A percentile compares a stretch with the other conserved stretches of the same genome.
Conservation (phyloP, 2,797 vertebrate species). For the Allobates femoralis region DNA sequence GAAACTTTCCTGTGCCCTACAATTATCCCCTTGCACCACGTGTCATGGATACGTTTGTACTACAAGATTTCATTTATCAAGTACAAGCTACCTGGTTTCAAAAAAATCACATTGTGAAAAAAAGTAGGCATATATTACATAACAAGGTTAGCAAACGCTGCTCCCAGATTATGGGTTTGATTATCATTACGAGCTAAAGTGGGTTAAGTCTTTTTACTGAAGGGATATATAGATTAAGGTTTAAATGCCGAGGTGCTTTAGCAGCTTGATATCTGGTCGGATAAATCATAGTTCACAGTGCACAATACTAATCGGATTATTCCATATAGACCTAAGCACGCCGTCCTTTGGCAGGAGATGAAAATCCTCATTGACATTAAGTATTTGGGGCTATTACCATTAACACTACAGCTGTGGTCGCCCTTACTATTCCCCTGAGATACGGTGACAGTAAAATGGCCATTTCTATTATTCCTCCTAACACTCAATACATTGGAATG, state of each 20-base stretch:
- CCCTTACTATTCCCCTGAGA: background rate
- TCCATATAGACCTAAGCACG: conserved; percentile 39
- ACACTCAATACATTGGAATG: background rate
- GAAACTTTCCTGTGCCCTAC: conserved; percentile 27
- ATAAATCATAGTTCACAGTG: conserved; percentile 45
- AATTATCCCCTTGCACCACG: conserved; percentile 34
- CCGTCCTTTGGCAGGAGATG: conserved; percentile 10
- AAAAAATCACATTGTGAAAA: conserved; percentile 3
- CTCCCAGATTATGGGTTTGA: background rate
- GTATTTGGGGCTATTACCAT: conserved; percentile 36
- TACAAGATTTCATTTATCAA: conserved; percentile 35
- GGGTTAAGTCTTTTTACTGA: conserved; percentile 1
- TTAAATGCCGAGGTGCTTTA: conserved; percentile 29
- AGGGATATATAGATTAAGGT: conserved; percentile 31
- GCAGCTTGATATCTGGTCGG: conserved; percentile 30
- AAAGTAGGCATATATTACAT: background rate
- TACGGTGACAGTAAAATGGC: background rate
- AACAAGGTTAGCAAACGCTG: background rate
- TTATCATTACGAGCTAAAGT: background rate
- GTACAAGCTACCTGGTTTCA: background rate
- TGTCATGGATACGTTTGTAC: background rate
- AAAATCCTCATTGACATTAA: conserved; percentile 47
- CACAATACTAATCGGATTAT: conserved; percentile 47
- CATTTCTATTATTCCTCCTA: background rate
- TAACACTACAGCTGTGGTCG: conserved; percentile 11